Conservation (phyloP, 2,113 vertebrate species). For the Chaetura pelagica region DNA sequence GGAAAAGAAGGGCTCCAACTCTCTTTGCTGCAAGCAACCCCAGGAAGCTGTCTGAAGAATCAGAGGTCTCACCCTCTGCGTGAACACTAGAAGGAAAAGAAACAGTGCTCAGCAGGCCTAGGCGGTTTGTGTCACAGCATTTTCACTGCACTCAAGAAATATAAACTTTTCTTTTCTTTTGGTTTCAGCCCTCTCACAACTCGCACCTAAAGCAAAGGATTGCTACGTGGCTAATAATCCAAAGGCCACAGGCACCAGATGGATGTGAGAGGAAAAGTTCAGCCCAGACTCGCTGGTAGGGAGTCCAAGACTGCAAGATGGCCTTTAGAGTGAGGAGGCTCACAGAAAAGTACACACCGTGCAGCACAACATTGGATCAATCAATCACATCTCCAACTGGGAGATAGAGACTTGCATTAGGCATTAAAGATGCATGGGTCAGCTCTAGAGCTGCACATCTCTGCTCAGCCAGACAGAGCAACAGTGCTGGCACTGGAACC, state of each 20-base stretch:
- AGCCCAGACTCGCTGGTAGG: neutral
- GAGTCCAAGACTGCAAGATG: neutral
- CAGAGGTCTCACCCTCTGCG: neutral
- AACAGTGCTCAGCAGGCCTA: neutral
- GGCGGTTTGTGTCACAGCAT: neutral
- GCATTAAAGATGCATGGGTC: neutral
- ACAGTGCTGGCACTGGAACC: neutral
- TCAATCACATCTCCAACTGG: neutral
- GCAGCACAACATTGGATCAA: neutral
- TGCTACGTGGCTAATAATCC: neutral
- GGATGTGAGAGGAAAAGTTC: neutral
- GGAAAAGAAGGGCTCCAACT: neutral
- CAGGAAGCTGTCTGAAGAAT: neutral
- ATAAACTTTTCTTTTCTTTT: neutral
- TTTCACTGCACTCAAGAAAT: neutral
- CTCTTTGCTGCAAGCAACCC: neutral
- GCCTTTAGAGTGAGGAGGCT: neutral
- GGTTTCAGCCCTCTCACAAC: neutral
- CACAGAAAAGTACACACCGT: neutral
- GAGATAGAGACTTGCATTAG: neutral
- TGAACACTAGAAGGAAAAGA: neutral
- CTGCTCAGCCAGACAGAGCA: neutral
- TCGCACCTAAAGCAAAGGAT: neutral
- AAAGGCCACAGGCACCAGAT: neutral
- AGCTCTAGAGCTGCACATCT: fast-evolving